phyloP scores from a whole-genome alignment of 2,797 vertebrate species.

The Thripadectes ignobilis region DNA sequence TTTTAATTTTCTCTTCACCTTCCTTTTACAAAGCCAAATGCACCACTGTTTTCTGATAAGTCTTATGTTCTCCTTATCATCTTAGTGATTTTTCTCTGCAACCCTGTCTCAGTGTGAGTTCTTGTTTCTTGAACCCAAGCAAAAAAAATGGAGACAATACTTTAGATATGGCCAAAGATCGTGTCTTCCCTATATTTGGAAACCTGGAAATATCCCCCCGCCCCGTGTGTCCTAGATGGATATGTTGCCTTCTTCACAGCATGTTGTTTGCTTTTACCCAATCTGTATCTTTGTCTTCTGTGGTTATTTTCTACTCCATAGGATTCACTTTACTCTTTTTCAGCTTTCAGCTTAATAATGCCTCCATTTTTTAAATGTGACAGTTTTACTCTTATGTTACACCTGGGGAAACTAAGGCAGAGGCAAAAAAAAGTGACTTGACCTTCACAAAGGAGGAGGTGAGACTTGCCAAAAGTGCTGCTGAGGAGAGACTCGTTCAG shows the following conservation, averaged over 20 bases:
- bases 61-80: background rate
- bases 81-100: background rate
- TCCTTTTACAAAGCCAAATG: background rate
- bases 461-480: background rate
- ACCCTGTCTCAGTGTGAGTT: background rate
- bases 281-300: background rate
- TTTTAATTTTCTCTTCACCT: background rate
- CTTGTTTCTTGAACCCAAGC: background rate
- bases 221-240: background rate
- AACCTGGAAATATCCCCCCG: background rate
- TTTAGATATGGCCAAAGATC: background rate
- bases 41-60: background rate
- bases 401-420: background rate
- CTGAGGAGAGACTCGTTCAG: background rate
- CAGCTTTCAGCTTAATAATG: background rate
- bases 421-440: background rate
- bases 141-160: background rate
- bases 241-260: background rate
- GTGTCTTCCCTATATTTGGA: background rate
- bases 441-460: background rate
- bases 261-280: background rate
- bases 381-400: fast-evolving
- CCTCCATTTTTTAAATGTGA: background rate
- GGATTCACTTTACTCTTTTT: background rate
- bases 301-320: background rate